Conservation (phyloP, 30 jellyfish, hydroid and myxozoan genomes). For the Nemopilema nomurai region DNA sequence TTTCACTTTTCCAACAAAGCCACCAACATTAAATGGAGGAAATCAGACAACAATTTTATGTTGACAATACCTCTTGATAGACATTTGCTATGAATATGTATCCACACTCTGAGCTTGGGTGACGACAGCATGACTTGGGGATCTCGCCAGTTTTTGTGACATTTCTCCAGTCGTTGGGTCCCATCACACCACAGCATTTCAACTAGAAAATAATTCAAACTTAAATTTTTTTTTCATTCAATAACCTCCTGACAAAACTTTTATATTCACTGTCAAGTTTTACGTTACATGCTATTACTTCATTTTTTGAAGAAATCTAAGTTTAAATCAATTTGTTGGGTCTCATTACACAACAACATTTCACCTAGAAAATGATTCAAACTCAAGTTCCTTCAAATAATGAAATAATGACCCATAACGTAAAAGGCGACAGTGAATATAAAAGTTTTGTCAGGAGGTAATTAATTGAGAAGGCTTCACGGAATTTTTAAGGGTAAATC, state of each 20-base stretch:
- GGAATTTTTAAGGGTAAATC: no score
- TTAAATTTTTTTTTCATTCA: not conserved
- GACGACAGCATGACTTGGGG: constrained; percentile 88
- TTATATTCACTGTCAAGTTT: no score
- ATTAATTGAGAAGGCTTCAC: no score
- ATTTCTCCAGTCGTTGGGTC: constrained; percentile 83
- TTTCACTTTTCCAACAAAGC: not conserved
- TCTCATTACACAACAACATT: no score
- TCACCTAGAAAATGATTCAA: no score
- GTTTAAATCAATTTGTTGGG: no score
- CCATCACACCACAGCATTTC: constrained; percentile 92
- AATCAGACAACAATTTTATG: not conserved
- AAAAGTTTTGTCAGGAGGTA: not conserved
- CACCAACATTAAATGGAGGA: not conserved
- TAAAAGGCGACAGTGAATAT: no score
- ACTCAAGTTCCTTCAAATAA: no score
- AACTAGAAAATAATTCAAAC: constrained; percentile 25
- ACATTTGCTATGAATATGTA: constrained; percentile 66
- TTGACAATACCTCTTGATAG: constrained; percentile 67
- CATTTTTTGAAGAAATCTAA: no score
- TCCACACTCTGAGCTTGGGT: constrained; percentile 74
- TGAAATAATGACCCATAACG: no score
- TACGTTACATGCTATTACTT: no score
- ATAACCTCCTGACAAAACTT: not conserved
- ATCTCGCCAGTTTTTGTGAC: constrained; percentile 47